Conservation (phyloP, 2,888 invertebrate species). For the Cryptosula pallasiana region DNA sequence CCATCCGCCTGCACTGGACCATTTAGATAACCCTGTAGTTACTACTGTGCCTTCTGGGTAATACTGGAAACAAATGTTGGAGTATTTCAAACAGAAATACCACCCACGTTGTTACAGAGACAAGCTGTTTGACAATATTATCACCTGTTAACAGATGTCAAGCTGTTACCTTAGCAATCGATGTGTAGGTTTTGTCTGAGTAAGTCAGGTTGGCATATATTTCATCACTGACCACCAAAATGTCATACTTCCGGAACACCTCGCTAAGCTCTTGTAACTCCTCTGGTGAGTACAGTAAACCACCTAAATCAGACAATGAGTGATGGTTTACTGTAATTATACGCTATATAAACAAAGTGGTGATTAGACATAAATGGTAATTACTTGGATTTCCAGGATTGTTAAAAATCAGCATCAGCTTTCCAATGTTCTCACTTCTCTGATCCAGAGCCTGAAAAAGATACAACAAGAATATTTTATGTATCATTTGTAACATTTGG, state of each 20-base stretch:
- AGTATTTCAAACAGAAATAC: no score
- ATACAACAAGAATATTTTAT: no score
- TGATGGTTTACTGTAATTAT: neutral
- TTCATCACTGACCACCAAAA: constrained; percentile 48
- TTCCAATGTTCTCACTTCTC: constrained; percentile 26
- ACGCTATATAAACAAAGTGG: neutral
- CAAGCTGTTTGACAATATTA: no score
- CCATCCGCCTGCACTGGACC: constrained; percentile 54
- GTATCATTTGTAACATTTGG: no score
- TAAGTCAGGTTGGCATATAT: constrained; percentile 46
- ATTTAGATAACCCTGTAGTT: constrained; percentile 49
- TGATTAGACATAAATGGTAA: neutral
- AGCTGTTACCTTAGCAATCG: constrained; percentile 40
- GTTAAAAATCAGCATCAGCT: constrained; percentile 40
- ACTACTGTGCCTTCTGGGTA: constrained; percentile 52
- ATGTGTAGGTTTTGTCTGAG: constrained; percentile 33
- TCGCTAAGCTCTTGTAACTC: constrained; percentile 37
- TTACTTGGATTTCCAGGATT: constrained; percentile 49
- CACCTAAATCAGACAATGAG: no score
- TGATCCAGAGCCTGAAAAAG: constrained; percentile 29
- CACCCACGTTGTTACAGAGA: neutral
- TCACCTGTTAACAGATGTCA: no score
- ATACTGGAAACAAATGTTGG: constrained; percentile 38
- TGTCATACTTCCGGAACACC: constrained; percentile 38
- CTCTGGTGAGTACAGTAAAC: constrained; percentile 35